Evolutionary conservation across 2,113 vertebrate species (phyloP), one percentile per base, ranked within the genome.

Genomic region (Gadus macrocephalus): DNA sequence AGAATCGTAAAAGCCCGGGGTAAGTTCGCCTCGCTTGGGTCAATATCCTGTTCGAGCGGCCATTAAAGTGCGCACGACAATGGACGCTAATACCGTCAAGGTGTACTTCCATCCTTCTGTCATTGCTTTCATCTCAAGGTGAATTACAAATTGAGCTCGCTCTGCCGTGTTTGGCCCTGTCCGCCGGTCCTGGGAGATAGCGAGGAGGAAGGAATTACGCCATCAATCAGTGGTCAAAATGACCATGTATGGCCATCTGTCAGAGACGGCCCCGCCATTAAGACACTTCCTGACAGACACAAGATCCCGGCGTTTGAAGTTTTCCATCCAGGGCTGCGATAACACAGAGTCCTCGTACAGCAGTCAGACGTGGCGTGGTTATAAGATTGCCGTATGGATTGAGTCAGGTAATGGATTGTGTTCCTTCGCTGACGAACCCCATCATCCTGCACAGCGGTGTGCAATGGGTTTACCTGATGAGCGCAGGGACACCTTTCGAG

Each of bases 1-100:
- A 86, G 87, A 89, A 85, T 87, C 85, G 86, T 90, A 87, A 89
- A 89, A 78, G 42, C 42, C 42, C 73, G 38, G 35, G 74, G 77
- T 61, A 81, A 80, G 81, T 85, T 64, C 75, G 82, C 85, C 83
- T 77, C 81, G 76, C 89, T 87, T 87, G 81, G 86, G 85, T 87
- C 87, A 90, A 89, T 90, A 89, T 88, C 80, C 87, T 85, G 81
- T 85, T 86, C 20, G 53, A 86, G 80, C 72, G 80, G 84, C 86
- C 80, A 89, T 90, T 88, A 90, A 84, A 76, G 67, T 75, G 64
- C 67, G 22, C 76, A 76, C 72, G 82, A 90, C 87, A 89, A 90
- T 85, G 84, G 79, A 66, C 68, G 38, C 76, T 86, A 84, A 86
- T 88, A 85, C 84, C 83, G 77, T 75, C 78, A 83, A 87, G 78